Percentiles rank a stretch among this genome's conserved stretches.
Evolutionary conservation across 1,140 invertebrate genomes (phyloP).

Genomic region (Drosophila mayri): DNA sequence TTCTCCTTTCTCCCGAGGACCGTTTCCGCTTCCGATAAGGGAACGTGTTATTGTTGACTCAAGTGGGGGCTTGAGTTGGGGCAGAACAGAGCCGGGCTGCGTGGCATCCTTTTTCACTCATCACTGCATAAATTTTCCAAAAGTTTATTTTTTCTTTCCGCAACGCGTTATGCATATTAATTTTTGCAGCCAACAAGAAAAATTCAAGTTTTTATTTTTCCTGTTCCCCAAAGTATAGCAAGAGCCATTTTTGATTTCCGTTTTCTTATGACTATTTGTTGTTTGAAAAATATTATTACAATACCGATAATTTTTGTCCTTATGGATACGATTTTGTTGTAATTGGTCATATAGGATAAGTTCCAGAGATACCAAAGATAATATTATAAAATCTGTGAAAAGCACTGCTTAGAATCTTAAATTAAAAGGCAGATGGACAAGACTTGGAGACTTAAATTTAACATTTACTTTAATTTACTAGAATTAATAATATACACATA

Average conservation of each 20-base stretch:
- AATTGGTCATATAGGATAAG: background rate
- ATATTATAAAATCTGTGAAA: too few species aligned
- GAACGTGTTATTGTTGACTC: slow-evolving; percentile 58
- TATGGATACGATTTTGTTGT: background rate
- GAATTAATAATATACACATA: too few species aligned
- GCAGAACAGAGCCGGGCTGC: slow-evolving; percentile 2
- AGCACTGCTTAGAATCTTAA: too few species aligned
- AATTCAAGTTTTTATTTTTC: slow-evolving; percentile 35
- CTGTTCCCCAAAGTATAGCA: slow-evolving; percentile 7
- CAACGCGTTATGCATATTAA: slow-evolving; percentile 80
- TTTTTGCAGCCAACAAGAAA: slow-evolving; percentile 32
- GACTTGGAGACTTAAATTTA: too few species aligned
- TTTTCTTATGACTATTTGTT: slow-evolving; percentile 2
- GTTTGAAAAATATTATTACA: background rate
- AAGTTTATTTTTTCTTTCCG: slow-evolving; percentile 76
- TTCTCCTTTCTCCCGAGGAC: slow-evolving; percentile 22
- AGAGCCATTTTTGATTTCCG: background rate
- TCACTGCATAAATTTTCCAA: slow-evolving; percentile 78
- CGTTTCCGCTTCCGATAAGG: slow-evolving; percentile 61
- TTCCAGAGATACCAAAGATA: too few species aligned
- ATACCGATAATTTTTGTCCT: background rate
- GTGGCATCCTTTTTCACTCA: slow-evolving; percentile 80
- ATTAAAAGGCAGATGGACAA: too few species aligned
- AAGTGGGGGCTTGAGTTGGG: slow-evolving; percentile 13
- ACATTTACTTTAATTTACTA: too few species aligned